Conservation (phyloP, 1,140 invertebrate species). For the Notospermus geniculatus region DNA sequence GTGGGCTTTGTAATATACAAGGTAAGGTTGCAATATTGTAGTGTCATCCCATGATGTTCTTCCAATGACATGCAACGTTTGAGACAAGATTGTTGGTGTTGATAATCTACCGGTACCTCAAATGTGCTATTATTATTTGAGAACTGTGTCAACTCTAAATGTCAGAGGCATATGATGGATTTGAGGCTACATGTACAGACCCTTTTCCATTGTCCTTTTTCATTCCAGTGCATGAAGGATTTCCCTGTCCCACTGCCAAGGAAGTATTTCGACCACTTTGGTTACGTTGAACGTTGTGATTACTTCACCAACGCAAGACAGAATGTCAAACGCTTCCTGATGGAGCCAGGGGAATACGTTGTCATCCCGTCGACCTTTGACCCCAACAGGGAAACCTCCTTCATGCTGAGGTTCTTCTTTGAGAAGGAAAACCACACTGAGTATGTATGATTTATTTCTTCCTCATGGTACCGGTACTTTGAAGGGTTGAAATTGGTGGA, state of each 20-base stretch:
- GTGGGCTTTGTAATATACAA: conserved; percentile 93
- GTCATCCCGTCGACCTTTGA: conserved; percentile 86
- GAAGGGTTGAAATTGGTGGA: no score
- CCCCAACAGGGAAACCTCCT: conserved; percentile 91
- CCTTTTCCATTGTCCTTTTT: no score
- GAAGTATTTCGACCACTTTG: conserved; percentile 92
- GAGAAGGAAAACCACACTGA: conserved; percentile 66
- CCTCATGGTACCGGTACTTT: no score
- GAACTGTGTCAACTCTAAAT: no score
- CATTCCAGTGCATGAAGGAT: no score
- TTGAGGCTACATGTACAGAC: no score
- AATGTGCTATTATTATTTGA: no score
- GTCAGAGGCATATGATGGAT: no score
- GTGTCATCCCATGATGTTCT: no score
- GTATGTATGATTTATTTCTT: conserved; percentile 39
- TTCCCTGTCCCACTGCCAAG: conserved; percentile 74
- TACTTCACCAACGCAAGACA: conserved; percentile 88
- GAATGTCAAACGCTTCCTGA: conserved; percentile 70
- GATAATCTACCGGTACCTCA: no score
- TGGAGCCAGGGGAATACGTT: conserved; percentile 74
- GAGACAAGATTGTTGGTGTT: no score
- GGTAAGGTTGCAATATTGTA: conserved; percentile 49
- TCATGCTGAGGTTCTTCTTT: conserved; percentile 89
- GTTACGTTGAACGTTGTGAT: conserved; percentile 81
- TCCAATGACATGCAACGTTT: no score